A percentile compares a stretch with the other conserved stretches of the same genome.
These are phyloP conservation scores for Mesorhabditis belari DNA, from an alignment of 2,888 invertebrate species.

Conservation along the genomic window DNA sequence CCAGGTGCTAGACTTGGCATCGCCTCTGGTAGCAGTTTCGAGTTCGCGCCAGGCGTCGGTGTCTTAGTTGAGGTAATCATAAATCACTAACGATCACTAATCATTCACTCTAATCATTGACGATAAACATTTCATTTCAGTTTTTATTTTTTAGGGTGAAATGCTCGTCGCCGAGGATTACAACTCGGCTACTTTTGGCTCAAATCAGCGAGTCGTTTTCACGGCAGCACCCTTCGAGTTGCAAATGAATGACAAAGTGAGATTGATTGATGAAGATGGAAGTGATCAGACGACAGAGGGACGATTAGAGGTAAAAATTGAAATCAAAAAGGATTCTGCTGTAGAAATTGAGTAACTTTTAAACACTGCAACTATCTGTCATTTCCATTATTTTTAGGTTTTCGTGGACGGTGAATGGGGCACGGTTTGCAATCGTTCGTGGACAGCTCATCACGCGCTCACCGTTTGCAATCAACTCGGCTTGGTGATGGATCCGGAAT, in stretches of 20 bases:
- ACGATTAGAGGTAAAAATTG: slow-evolving; percentile 64
- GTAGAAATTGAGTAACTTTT: too few relatives aligned
- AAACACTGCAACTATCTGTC: neutral
- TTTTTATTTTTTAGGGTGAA: slow-evolving; percentile 28
- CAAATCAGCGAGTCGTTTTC: slow-evolving; percentile 33
- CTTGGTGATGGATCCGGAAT: slow-evolving; percentile 77
- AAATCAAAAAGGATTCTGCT: too few relatives aligned
- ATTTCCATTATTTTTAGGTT: slow-evolving; percentile 59
- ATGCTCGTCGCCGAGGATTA: slow-evolving; percentile 38
- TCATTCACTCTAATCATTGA: too few relatives aligned
- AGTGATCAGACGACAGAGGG: slow-evolving; percentile 65
- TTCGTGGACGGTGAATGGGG: slow-evolving; percentile 83
- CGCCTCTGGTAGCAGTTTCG: slow-evolving; percentile 76
- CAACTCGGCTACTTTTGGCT: too few relatives aligned
- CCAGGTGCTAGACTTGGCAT: slow-evolving; percentile 85
- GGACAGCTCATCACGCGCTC: slow-evolving; percentile 84
- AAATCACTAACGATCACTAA: too few relatives aligned
- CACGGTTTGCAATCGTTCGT: slow-evolving; percentile 90
- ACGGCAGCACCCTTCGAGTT: slow-evolving; percentile 36
- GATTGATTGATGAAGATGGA: slow-evolving; percentile 48
- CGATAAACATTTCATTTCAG: too few relatives aligned
- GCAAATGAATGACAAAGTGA: slow-evolving; percentile 29
- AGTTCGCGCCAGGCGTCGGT: slow-evolving; percentile 82
- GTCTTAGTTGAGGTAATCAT: slow-evolving; percentile 78
- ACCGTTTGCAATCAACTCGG: slow-evolving; percentile 91